Conservation (phyloP, 2,888 invertebrate genomes). For the Branchellion lobata region DNA sequence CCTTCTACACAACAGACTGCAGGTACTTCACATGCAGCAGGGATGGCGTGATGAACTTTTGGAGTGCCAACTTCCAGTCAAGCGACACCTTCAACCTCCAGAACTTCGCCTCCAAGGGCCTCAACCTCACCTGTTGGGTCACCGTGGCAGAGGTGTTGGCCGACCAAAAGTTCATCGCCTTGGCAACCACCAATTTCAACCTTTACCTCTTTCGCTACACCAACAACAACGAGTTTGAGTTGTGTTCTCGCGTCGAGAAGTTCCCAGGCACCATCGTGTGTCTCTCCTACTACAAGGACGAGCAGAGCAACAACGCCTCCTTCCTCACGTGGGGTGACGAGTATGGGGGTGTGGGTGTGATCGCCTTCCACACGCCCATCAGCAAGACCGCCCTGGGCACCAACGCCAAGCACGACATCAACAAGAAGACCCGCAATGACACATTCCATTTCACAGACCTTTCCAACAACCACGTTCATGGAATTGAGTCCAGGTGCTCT, state of each 20-base stretch:
- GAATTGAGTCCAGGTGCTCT: slow-evolving; percentile 63
- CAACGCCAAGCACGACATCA: slow-evolving; percentile 39
- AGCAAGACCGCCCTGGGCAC: slow-evolving; percentile 39
- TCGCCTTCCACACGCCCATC: slow-evolving; percentile 46
- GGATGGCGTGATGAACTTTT: slow-evolving; percentile 77
- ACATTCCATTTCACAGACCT: slow-evolving; percentile 50
- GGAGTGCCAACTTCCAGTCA: slow-evolving; percentile 73
- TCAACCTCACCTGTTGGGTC: slow-evolving; percentile 71
- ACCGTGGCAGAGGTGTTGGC: slow-evolving; percentile 75
- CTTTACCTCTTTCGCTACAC: slow-evolving; percentile 70
- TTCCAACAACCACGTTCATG: slow-evolving; percentile 60
- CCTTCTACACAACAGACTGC: slow-evolving; percentile 64
- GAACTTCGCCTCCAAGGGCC: slow-evolving; percentile 73
- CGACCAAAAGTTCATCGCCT: slow-evolving; percentile 76
- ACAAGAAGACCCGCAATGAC: slow-evolving; percentile 27
- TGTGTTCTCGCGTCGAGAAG: slow-evolving; percentile 30
- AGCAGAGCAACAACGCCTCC: slow-evolving; percentile 32
- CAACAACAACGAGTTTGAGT: slow-evolving; percentile 47
- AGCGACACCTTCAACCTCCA: slow-evolving; percentile 65
- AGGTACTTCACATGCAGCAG: slow-evolving; percentile 75
- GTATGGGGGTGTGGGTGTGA: slow-evolving; percentile 65
- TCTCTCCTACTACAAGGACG: slow-evolving; percentile 43
- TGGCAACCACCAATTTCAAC: slow-evolving; percentile 76
- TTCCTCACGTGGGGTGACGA: slow-evolving; percentile 73
- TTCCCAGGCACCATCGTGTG: slow-evolving; percentile 38